Evolutionary conservation across 2,797 vertebrate species (phyloP).

Genomic region (Periparus ater): DNA sequence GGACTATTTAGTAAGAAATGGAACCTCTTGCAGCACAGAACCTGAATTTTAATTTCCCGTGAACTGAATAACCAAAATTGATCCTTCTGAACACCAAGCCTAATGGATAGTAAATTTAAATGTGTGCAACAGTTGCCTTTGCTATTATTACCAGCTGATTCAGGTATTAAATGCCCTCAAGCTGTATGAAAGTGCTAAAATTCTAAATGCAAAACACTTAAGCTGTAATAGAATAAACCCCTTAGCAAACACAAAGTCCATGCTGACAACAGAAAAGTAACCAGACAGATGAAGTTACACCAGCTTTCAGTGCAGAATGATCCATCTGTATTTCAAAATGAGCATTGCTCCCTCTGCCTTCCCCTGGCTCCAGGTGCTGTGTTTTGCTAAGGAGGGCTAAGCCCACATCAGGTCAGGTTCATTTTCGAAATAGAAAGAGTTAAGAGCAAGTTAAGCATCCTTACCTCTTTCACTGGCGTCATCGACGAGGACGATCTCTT

Average conservation of each 20-base stretch:
- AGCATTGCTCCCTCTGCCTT: not conserved
- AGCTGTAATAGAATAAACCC: not conserved
- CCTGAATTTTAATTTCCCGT: not conserved
- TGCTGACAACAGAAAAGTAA: not conserved
- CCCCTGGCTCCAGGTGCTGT: not conserved
- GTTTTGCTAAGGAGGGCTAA: not conserved
- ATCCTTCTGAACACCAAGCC: not conserved
- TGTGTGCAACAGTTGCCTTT: not conserved
- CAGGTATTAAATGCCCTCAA: not conserved
- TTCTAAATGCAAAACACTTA: not conserved
- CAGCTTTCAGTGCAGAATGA: not conserved
- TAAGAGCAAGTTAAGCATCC: not conserved
- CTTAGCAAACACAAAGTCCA: not conserved
- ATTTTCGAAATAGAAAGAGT: not conserved
- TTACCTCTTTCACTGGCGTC: conserved; percentile 97
- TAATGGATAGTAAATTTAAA: not conserved
- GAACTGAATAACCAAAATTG: not conserved
- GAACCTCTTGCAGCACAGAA: not conserved
- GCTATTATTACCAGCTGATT: not conserved
- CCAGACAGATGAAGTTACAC: not conserved
- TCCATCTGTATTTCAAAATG: not conserved
- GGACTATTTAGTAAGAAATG: not conserved
- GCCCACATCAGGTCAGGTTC: not conserved
- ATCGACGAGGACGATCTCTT: conserved; percentile 96
- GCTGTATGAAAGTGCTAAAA: not conserved